A percentile compares a stretch with the other conserved stretches of the same genome.
These are phyloP conservation scores for Caenorhabditis wallacei DNA, from an alignment of 2,888 invertebrate species.

Conservation along the genomic window DNA sequence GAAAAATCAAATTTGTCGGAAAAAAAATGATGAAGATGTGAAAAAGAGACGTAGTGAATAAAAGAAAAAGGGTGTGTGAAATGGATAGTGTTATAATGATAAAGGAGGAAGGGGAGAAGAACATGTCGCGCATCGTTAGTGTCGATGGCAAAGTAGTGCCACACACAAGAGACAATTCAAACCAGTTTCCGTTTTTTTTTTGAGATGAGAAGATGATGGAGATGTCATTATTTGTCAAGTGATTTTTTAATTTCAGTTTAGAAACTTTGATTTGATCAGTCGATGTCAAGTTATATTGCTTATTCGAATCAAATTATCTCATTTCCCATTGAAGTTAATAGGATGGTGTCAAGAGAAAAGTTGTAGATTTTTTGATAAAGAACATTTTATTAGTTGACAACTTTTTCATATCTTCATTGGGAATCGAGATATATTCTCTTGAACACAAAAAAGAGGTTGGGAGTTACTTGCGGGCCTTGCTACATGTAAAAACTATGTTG, in stretches of 20 bases:
- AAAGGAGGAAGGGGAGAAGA: constrained; percentile 3
- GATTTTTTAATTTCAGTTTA: constrained; percentile 12
- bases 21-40: neutral
- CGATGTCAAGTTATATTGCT: too few species aligned
- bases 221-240: constrained; percentile 14
- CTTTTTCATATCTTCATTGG: too few species aligned
- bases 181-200: constrained; percentile 49
- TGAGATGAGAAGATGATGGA: neutral
- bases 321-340: too few species aligned
- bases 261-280: neutral
- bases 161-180: constrained; percentile 33
- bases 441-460: too few species aligned
- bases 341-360: too few species aligned
- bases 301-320: too few species aligned
- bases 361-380: too few species aligned
- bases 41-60: constrained; percentile 1
- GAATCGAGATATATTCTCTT: too few species aligned
- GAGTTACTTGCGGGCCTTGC: too few species aligned
- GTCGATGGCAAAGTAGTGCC: constrained; percentile 45
- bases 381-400: too few species aligned
- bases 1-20: neutral
- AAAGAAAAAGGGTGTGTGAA: constrained; percentile 39
- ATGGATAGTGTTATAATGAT: constrained; percentile 38
- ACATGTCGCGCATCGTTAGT: constrained; percentile 58
- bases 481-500: too few species aligned